Base-by-base conservation (phyloP, 2,797 vertebrate genomes). In the Takifugu rubripes region DNA sequence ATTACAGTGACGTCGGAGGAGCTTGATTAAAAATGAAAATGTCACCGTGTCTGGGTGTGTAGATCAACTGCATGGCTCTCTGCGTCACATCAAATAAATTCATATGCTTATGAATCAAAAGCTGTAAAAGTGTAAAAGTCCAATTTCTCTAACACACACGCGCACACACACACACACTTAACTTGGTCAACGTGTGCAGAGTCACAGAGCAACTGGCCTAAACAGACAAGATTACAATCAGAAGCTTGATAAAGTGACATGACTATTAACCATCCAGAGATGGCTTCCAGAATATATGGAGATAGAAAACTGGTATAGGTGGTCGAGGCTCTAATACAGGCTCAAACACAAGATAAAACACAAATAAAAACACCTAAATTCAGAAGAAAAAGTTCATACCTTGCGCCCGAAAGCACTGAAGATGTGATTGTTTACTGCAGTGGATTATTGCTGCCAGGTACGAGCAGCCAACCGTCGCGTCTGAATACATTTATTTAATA, bases 181-280 rank as follows among this genome's bases (percentile, higher is more conserved):
- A 56, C 67, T 68, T 90, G 84, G 81, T 89, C 82, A 11, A 47
- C 72, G 55, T 56, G 48, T 72, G 58, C 59, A 75, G 36, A 77
- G 81, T 75, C 62, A 63, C 72, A 72, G 65, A 74, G 72, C 68
- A 73, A 59, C 65, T 48, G 70, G 65, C 65, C 52, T 56, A 66
- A 71, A 82, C 67, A 29, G 57, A 75, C 57, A 83, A 81, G 83
- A 73, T 59, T 89, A 90, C 86, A 91, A 90, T 91, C 84, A 88
- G 82, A 85, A 85, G 79, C 82, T 85, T 81, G 54, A 85, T 89
- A 90, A 91, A 89, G 87, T 90, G 88, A 90, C 84, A 72, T 74
- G 77, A 72, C 82, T 76, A 68, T 66, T 77, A 14, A 47, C 72
- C 77, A 84, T 66, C 69, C 56, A 56, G 64, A 14, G 29, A 84